Conservation (phyloP, 2,797 vertebrate genomes). For the Smutsia gigantea region DNA sequence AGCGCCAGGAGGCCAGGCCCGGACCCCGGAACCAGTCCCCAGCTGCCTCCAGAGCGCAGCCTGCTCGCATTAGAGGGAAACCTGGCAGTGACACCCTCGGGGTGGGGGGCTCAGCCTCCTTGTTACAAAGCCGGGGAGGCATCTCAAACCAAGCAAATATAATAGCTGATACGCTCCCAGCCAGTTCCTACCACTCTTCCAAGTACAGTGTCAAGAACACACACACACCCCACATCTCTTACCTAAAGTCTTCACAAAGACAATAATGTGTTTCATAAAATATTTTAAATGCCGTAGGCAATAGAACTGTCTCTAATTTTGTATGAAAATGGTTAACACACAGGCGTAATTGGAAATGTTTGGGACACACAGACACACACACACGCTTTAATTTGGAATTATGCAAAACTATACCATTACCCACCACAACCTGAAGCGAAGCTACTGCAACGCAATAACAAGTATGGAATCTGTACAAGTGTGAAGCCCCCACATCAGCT, state of each 20-base stretch:
- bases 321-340: slow-evolving; percentile 64
- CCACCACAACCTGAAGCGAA: slow-evolving; percentile 66
- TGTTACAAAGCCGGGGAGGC: background rate
- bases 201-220: background rate
- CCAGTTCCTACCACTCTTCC: slow-evolving; percentile 8
- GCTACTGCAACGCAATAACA: background rate
- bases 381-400: slow-evolving; percentile 69
- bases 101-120: accelerated
- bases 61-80: background rate
- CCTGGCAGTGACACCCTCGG: background rate
- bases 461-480: background rate
- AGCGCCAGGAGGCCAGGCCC: background rate
- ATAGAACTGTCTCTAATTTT: slow-evolving; percentile 64
- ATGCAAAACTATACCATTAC: slow-evolving; percentile 61
- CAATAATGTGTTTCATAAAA: slow-evolving; percentile 55
- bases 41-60: background rate
- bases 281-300: slow-evolving; percentile 74
- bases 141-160: background rate
- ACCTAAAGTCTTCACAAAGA: slow-evolving; percentile 13
- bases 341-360: slow-evolving; percentile 65
- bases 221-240: background rate
- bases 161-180: background rate
- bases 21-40: background rate
- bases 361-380: slow-evolving; percentile 40
- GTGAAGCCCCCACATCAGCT: background rate